These are phyloP conservation scores for Drosophila funebris DNA, from an alignment of 1,140 invertebrate species.

Conservation along the genomic window DNA sequence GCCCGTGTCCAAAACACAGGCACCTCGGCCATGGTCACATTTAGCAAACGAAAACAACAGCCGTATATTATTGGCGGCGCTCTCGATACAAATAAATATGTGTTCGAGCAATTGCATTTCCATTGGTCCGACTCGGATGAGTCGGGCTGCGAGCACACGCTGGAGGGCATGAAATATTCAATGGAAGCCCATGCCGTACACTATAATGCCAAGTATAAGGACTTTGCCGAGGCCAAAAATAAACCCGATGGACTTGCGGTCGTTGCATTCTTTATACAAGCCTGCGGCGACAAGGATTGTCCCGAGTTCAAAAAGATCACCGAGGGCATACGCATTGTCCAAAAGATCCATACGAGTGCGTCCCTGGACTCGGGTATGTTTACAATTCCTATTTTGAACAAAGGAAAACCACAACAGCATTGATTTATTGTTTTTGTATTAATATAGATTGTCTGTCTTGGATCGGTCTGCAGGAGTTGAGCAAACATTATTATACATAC, in stretches of 20 bases:
- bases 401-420: no score
- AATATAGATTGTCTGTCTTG: conserved; percentile 82
- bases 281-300: conserved; percentile 83
- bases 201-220: conserved; percentile 90
- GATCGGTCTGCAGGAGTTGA: conserved; percentile 82
- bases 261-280: conserved; percentile 90
- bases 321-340: conserved; percentile 80
- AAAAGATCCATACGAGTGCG: conserved; percentile 79
- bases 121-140: conserved; percentile 90
- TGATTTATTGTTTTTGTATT: no score
- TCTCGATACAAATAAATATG: conserved; percentile 86
- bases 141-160: conserved; percentile 90
- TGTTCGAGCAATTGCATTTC: conserved; percentile 90
- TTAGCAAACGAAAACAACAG: conserved; percentile 77
- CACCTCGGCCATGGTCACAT: conserved; percentile 82
- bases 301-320: conserved; percentile 83
- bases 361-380: conserved; percentile 78
- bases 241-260: conserved; percentile 91
- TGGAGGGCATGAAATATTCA: conserved; percentile 87
- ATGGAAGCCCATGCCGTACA: conserved; percentile 92
- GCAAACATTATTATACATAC: conserved; percentile 83
- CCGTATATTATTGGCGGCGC: conserved; percentile 86
- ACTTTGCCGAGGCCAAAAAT: conserved; percentile 87
- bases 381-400: no score
- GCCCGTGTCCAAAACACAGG: conserved; percentile 81